Evolutionary conservation across 2,888 invertebrate genomes (phyloP).

Genomic region (Marasmarcha lunaedactyla): DNA sequence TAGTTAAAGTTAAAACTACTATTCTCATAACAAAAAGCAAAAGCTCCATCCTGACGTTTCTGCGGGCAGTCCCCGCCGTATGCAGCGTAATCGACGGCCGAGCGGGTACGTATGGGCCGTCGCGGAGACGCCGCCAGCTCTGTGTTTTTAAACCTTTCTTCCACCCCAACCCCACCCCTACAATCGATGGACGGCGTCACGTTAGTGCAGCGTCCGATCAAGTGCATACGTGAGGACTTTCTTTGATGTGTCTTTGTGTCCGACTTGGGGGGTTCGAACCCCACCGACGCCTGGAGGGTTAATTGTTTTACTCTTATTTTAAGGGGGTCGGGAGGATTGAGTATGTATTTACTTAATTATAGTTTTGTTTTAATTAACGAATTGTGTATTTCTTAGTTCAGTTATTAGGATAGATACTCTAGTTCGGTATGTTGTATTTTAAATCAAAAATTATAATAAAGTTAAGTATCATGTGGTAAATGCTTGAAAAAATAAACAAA

Average conservation of each 20-base stretch:
- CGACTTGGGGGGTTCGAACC: constrained; percentile 14
- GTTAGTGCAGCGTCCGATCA: constrained; percentile 57
- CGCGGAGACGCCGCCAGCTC: constrained; percentile 55
- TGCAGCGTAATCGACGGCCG: constrained; percentile 64
- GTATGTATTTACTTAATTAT: not conserved
- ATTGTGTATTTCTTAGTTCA: too few relatives aligned
- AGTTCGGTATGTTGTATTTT: too few relatives aligned
- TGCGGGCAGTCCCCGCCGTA: constrained; percentile 33
- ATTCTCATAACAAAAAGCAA: too few relatives aligned
- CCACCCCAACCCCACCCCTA: constrained; percentile 19
- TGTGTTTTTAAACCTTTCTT: constrained; percentile 37
- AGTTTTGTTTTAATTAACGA: not conserved
- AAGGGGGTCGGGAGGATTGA: not conserved
- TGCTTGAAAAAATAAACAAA: too few relatives aligned
- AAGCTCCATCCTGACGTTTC: not conserved
- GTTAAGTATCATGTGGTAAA: too few relatives aligned
- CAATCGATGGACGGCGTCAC: constrained; percentile 64
- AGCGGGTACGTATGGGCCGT: constrained; percentile 64
- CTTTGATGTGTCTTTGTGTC: constrained; percentile 55
- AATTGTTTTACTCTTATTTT: constrained; percentile 19
- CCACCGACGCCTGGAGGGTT: constrained; percentile 16
- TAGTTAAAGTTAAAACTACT: too few relatives aligned
- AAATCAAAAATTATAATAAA: too few relatives aligned
- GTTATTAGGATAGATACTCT: too few relatives aligned
- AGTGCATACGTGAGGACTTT: constrained; percentile 62